Conservation (phyloP, 2,797 vertebrate genomes). For the Betta splendens region DNA sequence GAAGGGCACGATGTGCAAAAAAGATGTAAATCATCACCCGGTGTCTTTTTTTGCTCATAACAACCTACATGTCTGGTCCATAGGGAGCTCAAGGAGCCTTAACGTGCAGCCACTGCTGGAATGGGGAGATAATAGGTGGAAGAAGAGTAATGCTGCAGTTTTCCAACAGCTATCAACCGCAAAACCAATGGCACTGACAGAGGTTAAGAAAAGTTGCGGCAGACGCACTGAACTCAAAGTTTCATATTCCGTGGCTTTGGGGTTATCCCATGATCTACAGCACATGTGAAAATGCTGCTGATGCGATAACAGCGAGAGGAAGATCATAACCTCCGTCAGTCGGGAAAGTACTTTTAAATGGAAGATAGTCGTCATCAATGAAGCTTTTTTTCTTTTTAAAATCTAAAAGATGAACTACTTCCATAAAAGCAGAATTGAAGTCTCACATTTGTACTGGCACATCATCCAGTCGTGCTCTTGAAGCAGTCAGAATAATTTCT, state of each 20-base stretch:
- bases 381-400: not conserved
- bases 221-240: constrained; percentile 1
- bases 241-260: fast-evolving
- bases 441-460: not conserved
- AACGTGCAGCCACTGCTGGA: constrained; percentile 20
- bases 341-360: not conserved
- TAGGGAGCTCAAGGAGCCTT: constrained; percentile 23
- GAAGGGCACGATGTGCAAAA: constrained; percentile 64
- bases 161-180: constrained; percentile 39
- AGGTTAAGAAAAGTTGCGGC: constrained; percentile 1
- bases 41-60: constrained; percentile 33
- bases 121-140: constrained; percentile 23
- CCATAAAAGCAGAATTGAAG: not conserved
- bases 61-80: constrained; percentile 1
- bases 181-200: constrained; percentile 17
- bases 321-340: not conserved
- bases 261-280: not conserved
- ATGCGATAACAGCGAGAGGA: not conserved
- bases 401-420: not conserved
- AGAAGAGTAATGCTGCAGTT: constrained; percentile 33
- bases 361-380: not conserved
- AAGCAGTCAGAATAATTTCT: not conserved
- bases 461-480: not conserved
- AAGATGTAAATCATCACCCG: constrained; percentile 68
- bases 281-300: not conserved